These are phyloP conservation scores for Ashinkailepas kermadecensis DNA, from an alignment of 2,888 invertebrate genomes.

Conservation along the genomic window DNA sequence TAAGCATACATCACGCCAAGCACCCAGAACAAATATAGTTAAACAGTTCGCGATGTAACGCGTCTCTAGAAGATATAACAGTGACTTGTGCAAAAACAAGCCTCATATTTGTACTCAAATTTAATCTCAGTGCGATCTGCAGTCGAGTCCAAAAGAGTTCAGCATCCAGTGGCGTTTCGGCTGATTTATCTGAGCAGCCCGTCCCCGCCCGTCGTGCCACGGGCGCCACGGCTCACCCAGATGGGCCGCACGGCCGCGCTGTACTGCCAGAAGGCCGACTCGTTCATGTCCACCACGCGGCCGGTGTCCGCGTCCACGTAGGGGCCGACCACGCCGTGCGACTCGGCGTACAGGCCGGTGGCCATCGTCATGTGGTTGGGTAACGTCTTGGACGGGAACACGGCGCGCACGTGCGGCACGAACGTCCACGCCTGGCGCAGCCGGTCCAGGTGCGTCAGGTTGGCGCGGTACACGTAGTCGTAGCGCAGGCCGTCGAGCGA, in stretches of 20 bases:
- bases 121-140: too few relatives aligned
- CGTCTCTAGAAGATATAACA: neutral
- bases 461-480: conserved; percentile 54
- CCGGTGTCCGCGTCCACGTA: neutral
- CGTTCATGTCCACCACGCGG: neutral
- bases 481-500: conserved; percentile 65
- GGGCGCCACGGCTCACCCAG: neutral
- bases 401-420: conserved; percentile 53
- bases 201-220: too few relatives aligned
- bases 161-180: too few relatives aligned
- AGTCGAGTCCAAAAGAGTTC: too few relatives aligned
- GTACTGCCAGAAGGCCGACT: conserved; percentile 1
- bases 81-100: too few relatives aligned
- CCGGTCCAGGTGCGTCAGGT: conserved; percentile 50
- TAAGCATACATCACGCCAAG: too few relatives aligned
- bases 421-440: conserved; percentile 51
- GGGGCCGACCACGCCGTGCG: conserved; percentile 1
- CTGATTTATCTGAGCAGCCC: too few relatives aligned
- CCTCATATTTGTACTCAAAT: too few relatives aligned
- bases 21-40: too few relatives aligned
- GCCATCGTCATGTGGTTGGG: conserved; percentile 66
- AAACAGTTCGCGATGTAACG: too few relatives aligned
- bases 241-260: neutral
- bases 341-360: conserved; percentile 42
- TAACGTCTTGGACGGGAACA: conserved; percentile 63